Percentiles rank a stretch among this genome's conserved stretches.
Conservation (phyloP, 2,797 vertebrate genomes). For the Carduelis carduelis region DNA sequence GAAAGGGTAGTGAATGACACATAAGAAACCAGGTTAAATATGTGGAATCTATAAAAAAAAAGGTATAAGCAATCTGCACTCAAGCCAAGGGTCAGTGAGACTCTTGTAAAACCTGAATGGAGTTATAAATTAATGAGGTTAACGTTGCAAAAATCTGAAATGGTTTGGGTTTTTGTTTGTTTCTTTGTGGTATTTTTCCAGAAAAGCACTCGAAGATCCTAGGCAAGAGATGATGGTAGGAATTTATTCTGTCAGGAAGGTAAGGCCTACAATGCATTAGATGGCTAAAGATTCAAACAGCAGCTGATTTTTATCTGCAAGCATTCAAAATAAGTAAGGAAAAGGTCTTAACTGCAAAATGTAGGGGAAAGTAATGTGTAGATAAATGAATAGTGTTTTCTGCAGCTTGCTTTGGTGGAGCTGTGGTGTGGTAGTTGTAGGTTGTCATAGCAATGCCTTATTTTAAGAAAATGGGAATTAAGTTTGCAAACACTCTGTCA, state of each 20-base stretch:
- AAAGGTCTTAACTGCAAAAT: not conserved
- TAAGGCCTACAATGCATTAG: not conserved
- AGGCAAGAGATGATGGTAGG: not conserved
- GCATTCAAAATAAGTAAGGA: not conserved
- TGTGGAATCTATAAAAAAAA: not conserved
- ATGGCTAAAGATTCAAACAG: not conserved
- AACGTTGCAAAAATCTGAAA: not conserved
- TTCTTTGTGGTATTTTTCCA: not conserved
- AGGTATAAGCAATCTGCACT: not conserved
- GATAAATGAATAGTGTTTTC: not conserved
- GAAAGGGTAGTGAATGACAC: not conserved
- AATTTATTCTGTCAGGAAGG: not conserved
- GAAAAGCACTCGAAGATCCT: not conserved
- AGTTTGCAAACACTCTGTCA: slow-evolving; percentile 28
- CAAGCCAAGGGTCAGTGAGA: not conserved
- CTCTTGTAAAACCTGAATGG: not conserved
- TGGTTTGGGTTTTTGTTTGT: not conserved
- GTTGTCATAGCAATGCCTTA: slow-evolving; percentile 40
- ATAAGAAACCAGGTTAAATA: not conserved
- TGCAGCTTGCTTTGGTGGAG: not conserved
- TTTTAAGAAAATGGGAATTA: slow-evolving; percentile 34
- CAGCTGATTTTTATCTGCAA: not conserved
- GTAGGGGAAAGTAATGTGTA: not conserved
- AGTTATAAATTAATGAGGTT: not conserved
- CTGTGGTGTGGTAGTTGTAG: not conserved